Base-by-base conservation (phyloP, 2,888 invertebrate genomes). In the Timema cristinae region DNA sequence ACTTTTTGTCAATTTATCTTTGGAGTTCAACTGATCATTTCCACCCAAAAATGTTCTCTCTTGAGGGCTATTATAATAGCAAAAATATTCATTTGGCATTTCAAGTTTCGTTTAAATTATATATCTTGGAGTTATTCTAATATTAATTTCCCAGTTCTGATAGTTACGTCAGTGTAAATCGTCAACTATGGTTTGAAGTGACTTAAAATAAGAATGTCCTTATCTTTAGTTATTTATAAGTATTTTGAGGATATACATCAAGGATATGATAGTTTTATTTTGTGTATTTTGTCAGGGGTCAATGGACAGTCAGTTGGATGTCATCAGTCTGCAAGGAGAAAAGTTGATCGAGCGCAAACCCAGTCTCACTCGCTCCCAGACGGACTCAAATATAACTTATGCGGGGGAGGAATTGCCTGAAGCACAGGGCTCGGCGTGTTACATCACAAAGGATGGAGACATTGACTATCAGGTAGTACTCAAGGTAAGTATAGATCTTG, bases 381-480 rank as follows among this genome's bases (percentile, higher is more conserved):
- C 96, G 0, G 96, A 97, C 80, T 94, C 95, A 0, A 94, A 95
- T 79, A 95, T 96, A 71, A 92, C 93, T 7, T 95, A 95, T 79
- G 88, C 91, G 0, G 89, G 91, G 2, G 93, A 94, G 76, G 96
- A 96, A 79, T 88, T 93, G 73, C 90, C 92, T 0, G 95, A 96
- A 83, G 95, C 94, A 0, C 90, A 94, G 0, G 96, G 95, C 0
- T 92, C 98, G 0, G 85, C 91, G 32, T 90, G 92, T 80, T 99
- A 97, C 80, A 97, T 98, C 73, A 97, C 96, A 50, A 91, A 92
- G 78, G 96, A 97, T 77, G 98, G 99, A 0, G 94, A 97, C 79
- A 90, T 99, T 72, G 95, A 97, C 81, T 90, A 94, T 76, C 91
- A 92, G 84, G 93, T 97, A 13, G 91, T 97, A 2, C 82, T 93